phyloP scores from a whole-genome alignment of 2,797 vertebrate genomes.

The Podargus strigoides region DNA sequence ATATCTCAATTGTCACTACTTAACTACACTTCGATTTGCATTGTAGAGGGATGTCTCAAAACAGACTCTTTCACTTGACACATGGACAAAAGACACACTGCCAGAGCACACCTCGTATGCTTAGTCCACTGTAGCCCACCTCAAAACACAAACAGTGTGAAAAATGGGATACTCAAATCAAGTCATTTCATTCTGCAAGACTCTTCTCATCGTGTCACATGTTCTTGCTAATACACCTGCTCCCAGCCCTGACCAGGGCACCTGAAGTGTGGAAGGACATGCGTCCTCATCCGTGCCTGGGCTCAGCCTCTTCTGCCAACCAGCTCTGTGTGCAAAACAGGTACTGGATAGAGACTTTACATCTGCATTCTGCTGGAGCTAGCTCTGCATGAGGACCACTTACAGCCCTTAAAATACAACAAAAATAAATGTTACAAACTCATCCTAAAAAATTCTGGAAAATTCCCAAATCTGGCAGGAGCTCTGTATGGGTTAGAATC shows the following conservation, averaged over 20 bases:
- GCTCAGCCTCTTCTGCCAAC: not conserved
- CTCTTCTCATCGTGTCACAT: not conserved
- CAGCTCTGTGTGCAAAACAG: not conserved
- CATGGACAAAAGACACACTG: not conserved
- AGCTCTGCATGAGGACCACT: not conserved
- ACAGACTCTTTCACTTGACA: rapidly evolving
- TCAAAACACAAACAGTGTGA: not conserved
- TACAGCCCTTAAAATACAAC: not conserved
- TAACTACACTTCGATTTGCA: not conserved
- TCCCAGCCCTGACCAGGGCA: not conserved
- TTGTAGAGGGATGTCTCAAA: not conserved
- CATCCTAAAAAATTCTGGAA: not conserved
- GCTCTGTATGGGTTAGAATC: not conserved
- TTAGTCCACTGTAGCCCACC: not conserved
- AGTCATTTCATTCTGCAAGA: not conserved
- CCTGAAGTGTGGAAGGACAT: rapidly evolving
- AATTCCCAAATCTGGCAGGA: not conserved
- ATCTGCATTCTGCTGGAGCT: not conserved
- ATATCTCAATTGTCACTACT: not conserved
- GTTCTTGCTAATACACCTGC: not conserved
- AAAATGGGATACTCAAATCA: not conserved
- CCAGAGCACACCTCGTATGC: not conserved
- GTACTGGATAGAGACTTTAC: not conserved
- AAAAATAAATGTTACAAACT: not conserved
- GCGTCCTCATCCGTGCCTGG: not conserved